Evolutionary conservation across 2,797 vertebrate species (phyloP).

Genomic region (Fringilla coelebs): DNA sequence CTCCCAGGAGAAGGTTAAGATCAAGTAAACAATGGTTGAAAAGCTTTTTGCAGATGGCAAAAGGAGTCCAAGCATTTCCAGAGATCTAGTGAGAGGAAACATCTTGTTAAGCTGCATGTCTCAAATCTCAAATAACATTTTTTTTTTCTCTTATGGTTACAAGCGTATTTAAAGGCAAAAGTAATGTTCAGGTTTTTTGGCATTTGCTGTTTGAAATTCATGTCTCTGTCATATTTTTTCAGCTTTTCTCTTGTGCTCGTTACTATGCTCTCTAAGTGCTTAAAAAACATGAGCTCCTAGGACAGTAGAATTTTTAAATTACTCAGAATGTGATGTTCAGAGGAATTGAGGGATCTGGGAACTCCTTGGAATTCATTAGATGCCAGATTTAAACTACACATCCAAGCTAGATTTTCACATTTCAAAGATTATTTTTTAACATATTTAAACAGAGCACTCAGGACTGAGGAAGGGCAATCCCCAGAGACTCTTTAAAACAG

Average conservation of each 20-base stretch:
- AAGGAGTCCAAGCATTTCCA: neutral
- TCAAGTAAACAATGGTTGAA: conserved; percentile 14
- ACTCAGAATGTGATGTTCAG: neutral
- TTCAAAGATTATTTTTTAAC: neutral
- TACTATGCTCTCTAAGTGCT: neutral
- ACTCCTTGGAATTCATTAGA: conserved; percentile 5
- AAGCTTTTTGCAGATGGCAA: conserved; percentile 29
- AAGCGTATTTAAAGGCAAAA: conserved; percentile 10
- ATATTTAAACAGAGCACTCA: neutral
- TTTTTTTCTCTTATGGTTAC: neutral
- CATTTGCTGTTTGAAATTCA: conserved; percentile 6
- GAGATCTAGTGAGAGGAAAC: neutral
- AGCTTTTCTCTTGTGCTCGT: neutral
- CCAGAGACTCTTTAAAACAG: neutral
- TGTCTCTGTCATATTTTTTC: neutral
- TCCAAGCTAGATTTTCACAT: neutral
- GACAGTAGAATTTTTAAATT: conserved; percentile 2
- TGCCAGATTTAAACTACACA: neutral
- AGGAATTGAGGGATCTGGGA: neutral
- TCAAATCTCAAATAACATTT: neutral
- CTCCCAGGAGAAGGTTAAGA: neutral
- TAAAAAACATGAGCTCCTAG: conserved; percentile 16
- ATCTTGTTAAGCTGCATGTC: neutral
- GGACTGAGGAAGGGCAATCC: neutral
- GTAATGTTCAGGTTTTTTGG: neutral